Percentiles rank a stretch among this genome's conserved stretches.
Conservation (phyloP, 2,888 invertebrate genomes). For the Mallateleia sp. region DNA sequence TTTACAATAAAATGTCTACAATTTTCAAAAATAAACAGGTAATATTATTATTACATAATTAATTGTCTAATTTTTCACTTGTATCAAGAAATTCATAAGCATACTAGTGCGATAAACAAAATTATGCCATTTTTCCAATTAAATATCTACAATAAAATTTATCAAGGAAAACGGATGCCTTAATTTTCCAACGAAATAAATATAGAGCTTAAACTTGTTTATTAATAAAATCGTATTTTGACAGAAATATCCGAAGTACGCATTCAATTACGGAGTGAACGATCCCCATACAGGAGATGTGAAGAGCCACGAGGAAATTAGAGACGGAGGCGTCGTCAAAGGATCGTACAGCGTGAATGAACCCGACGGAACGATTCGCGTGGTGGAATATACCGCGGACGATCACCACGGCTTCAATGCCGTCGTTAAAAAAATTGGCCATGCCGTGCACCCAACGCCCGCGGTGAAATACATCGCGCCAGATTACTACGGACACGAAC, state of each 20-base stretch:
- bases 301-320: slow-evolving; percentile 87
- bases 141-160: no score
- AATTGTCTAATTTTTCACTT: no score
- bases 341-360: slow-evolving; percentile 89
- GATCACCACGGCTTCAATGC: slow-evolving; percentile 88
- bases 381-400: slow-evolving; percentile 88
- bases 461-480: background rate
- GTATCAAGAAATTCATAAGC: no score
- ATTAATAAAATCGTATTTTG: no score
- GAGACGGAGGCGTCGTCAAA: slow-evolving; percentile 88
- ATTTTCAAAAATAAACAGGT: no score
- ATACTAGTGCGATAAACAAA: no score
- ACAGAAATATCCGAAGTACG: slow-evolving; percentile 87
- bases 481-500: background rate
- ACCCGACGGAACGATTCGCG: slow-evolving; percentile 88
- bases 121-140: no score
- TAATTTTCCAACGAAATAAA: no score
- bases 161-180: no score
- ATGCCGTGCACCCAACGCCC: slow-evolving; percentile 28
- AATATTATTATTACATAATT: no score
- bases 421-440: slow-evolving; percentile 88
- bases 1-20: no score
- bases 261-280: slow-evolving; percentile 88
- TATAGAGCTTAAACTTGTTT: no score
- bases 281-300: slow-evolving; percentile 88